Conservation (phyloP, 2,888 invertebrate species). For the Drosophila multiciliata region DNA sequence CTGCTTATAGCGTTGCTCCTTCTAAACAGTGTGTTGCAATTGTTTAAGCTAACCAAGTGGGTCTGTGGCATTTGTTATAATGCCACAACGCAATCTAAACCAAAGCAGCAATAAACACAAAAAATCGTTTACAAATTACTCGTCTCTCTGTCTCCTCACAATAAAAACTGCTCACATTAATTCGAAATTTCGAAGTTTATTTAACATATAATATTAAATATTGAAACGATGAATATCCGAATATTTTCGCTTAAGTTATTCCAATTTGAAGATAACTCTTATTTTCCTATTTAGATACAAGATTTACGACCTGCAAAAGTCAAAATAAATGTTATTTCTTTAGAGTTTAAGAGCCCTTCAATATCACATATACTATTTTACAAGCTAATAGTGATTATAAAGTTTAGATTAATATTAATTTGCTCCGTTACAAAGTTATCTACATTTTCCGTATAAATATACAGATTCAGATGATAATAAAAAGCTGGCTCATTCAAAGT, state of each 20-base stretch:
- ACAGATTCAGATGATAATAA: neutral
- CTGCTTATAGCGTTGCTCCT: constrained; percentile 33
- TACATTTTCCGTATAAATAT: neutral
- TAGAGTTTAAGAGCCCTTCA: no score
- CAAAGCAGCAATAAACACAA: constrained; percentile 51
- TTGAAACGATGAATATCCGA: neutral
- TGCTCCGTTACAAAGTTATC: neutral
- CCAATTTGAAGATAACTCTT: neutral
- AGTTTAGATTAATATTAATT: neutral
- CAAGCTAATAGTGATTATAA: neutral
- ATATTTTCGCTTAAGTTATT: neutral
- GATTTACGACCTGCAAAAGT: neutral
- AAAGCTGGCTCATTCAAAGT: neutral
- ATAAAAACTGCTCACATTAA: neutral
- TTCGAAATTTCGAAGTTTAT: neutral
- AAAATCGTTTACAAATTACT: neutral
- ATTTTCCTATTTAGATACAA: neutral
- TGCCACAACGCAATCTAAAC: constrained; percentile 23
- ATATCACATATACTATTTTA: neutral
- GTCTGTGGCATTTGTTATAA: constrained; percentile 3
- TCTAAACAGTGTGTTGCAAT: constrained; percentile 14
- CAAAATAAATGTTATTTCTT: neutral
- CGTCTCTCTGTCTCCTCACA: neutral
- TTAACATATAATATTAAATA: neutral
- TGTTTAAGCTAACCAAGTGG: constrained; percentile 24